phyloP scores from a whole-genome alignment of 2,797 vertebrate genomes.

The Falco novaeseelandiae region DNA sequence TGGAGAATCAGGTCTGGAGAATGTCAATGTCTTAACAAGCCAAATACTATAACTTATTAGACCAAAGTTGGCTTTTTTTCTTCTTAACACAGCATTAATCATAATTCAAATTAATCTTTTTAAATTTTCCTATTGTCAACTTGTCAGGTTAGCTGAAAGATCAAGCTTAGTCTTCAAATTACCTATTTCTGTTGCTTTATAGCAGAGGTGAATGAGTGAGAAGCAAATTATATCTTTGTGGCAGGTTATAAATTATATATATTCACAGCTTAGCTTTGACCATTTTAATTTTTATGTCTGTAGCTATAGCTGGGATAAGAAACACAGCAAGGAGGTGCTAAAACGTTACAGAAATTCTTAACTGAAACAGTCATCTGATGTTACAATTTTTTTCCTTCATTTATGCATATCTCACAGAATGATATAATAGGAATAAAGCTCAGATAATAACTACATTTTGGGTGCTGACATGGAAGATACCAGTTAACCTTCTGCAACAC shows the following conservation, averaged over 20 bases:
- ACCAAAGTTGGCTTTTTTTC: not conserved
- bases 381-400: not conserved
- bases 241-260: not conserved
- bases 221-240: not conserved
- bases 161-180: not conserved
- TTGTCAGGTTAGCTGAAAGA: not conserved
- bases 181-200: not conserved
- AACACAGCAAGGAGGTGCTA: not conserved
- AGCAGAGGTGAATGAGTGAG: not conserved
- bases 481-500: not conserved
- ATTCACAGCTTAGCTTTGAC: not conserved
- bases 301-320: not conserved
- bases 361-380: not conserved
- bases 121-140: not conserved
- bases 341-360: not conserved
- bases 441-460: not conserved
- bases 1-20: not conserved
- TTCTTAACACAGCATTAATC: not conserved
- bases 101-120: not conserved
- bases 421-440: not conserved
- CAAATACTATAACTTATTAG: not conserved
- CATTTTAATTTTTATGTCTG: not conserved
- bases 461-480: not conserved
- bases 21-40: not conserved
- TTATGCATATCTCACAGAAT: not conserved